phyloP scores from a whole-genome alignment of 2,888 invertebrate genomes.

The Megalurothrips usitatus region DNA sequence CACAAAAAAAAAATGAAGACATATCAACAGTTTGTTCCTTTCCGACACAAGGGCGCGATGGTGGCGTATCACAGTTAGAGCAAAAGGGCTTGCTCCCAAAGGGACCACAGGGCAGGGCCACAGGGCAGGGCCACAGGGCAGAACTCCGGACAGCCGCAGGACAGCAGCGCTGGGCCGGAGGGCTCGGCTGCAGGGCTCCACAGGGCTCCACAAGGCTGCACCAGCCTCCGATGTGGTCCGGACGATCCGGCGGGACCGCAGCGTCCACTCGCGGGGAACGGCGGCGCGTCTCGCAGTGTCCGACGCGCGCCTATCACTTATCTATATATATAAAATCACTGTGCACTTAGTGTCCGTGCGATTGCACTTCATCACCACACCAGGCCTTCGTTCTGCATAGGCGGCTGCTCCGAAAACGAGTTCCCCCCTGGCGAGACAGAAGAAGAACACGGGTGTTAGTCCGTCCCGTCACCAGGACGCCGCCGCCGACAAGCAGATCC shows the following conservation, averaged over 20 bases:
- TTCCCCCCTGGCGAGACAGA: slow-evolving; percentile 52
- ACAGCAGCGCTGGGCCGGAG: background rate
- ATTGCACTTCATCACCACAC: slow-evolving; percentile 55
- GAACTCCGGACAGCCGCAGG: background rate
- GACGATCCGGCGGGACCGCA: no score
- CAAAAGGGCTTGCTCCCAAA: background rate
- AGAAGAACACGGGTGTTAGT: slow-evolving; percentile 29
- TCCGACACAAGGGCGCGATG: background rate
- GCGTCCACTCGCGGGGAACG: no score
- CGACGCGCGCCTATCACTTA: slow-evolving; percentile 28
- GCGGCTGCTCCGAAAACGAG: slow-evolving; percentile 63
- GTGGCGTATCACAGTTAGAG: slow-evolving; percentile 19
- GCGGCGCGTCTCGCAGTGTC: no score
- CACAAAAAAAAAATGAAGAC: slow-evolving; percentile 5
- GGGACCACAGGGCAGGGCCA: background rate
- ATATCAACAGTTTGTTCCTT: slow-evolving; percentile 23
- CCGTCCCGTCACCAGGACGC: background rate
- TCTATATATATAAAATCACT: slow-evolving; percentile 29
- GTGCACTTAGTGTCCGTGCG: slow-evolving; percentile 27
- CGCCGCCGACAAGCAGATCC: background rate
- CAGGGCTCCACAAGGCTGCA: no score
- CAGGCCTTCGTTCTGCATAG: slow-evolving; percentile 67
- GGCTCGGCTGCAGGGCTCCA: background rate
- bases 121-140: background rate
- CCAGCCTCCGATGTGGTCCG: no score